These are phyloP conservation scores for Trichoplax adhaerens DNA, from an alignment of 37 sponge, comb jelly and placozoan genomes.

Conservation along the genomic window DNA sequence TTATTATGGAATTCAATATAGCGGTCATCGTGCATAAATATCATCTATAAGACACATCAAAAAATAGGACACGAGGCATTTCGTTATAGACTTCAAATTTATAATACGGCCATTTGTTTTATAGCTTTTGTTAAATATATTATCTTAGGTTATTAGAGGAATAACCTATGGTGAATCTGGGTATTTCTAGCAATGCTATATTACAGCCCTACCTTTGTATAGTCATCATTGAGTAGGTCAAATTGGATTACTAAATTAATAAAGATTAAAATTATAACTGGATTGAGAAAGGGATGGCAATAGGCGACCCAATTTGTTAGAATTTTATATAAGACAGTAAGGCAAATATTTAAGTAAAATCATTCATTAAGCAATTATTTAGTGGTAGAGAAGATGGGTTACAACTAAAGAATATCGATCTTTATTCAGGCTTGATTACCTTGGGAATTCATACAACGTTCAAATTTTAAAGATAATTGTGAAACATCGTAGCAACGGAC, in stretches of 20 bases:
- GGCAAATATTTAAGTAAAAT: neutral
- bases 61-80: too few species aligned
- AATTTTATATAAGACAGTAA: neutral
- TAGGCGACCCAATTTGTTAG: neutral
- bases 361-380: neutral
- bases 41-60: conserved; percentile 20
- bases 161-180: too few species aligned
- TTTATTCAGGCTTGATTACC: conserved; percentile 5
- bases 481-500: conserved; percentile 81
- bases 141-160: too few species aligned
- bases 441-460: conserved; percentile 75
- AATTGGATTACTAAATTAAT: conserved; percentile 42
- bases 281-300: neutral
- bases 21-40: conserved; percentile 53
- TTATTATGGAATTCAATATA: conserved; percentile 75
- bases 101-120: too few species aligned
- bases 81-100: too few species aligned
- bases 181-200: too few species aligned
- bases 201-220: conserved; percentile 46
- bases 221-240: conserved; percentile 75
- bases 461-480: conserved; percentile 93
- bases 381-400: neutral
- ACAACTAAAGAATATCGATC: neutral
- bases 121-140: too few species aligned
- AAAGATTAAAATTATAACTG: neutral